Evolutionary conservation across 2,113 vertebrate genomes (phyloP).

Genomic region (Scartelaos histophorus): DNA sequence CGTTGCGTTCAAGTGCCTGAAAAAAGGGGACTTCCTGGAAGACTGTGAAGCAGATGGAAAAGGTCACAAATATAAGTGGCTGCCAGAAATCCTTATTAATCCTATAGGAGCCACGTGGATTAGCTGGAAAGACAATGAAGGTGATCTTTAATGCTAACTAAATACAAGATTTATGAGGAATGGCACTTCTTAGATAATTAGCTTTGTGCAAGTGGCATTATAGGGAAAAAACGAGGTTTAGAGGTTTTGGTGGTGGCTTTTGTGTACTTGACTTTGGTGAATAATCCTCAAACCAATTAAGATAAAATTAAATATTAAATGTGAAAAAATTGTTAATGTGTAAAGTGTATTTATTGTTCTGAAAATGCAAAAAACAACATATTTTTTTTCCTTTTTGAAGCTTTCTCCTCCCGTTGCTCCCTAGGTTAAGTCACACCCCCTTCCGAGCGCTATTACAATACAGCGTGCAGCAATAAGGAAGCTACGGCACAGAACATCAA

Average conservation of each 20-base stretch:
- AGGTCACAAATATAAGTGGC: constrained; percentile 10
- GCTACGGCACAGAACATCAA: no score
- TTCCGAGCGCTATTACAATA: no score
- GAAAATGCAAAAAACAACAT: no score
- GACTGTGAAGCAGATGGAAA: constrained; percentile 7
- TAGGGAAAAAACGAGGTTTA: neutral
- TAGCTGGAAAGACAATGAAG: constrained; percentile 13
- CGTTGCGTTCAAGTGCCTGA: constrained; percentile 7
- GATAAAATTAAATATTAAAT: neutral
- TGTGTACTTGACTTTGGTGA: neutral
- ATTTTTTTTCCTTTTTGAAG: no score
- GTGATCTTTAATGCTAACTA: constrained; percentile 13
- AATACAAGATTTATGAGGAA: constrained; percentile 10
- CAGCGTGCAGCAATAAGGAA: no score
- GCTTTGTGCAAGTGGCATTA: neutral
- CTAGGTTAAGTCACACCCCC: no score
- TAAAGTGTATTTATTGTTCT: no score
- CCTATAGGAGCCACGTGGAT: constrained; percentile 10
- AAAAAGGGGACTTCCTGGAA: constrained; percentile 5
- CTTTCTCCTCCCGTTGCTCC: no score
- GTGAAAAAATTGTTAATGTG: neutral
- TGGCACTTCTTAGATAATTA: constrained; percentile 9
- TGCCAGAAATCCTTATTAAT: constrained; percentile 15
- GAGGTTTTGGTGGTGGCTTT: neutral
- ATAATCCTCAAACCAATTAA: neutral